Evolutionary conservation across 2,797 vertebrate genomes (phyloP), one percentile per base, ranked within the genome.

Genomic region (Eutrigla gurnardus): DNA sequence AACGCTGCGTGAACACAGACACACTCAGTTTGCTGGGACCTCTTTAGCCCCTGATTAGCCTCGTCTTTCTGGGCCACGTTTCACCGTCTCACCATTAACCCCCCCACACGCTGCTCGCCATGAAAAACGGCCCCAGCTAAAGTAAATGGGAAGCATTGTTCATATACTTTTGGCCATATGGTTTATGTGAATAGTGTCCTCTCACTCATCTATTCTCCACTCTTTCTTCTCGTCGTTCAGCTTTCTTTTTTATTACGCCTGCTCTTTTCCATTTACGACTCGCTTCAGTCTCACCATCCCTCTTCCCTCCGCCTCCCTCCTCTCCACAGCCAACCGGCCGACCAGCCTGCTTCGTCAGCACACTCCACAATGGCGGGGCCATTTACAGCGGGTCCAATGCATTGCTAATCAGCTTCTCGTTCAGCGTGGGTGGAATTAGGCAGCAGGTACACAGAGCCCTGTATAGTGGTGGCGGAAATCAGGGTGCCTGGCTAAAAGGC

Each of bases 401-500:
- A 92, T 90, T 73, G n/a, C 76, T 92, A 90, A 93, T 92, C 88
- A 92, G 81, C 67, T 82, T 85, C 82, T 88, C 73, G 74, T 85
- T 86, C 83, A 86, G 35, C 11, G 7, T 50, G 45, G 70, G 75
- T 53, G 33, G 75, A 70, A 82, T 88, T 80, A 85, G 73, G 74
- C 75, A 50, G 82, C 75, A 86, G 77, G 81, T 88, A 90, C 75
- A 85, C 4, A 3, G 43, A 65, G 75, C 62, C 47, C 50, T 61
- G 66, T 39, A 83, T 81, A 82, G 84, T 86, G 43, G 52, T 11
- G 1, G 39, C 4, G 12, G 83, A 78, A 85, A 87, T 90, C 79
- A 89, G 77, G 52, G 14, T 50, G 62, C 17, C 45, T 3, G 25
- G 64, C 67, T 78, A 55, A 82, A 82, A 82, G 13, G n/a, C 39